Conservation (phyloP, 1,140 invertebrate genomes). For the Neodiprion lecontei region DNA sequence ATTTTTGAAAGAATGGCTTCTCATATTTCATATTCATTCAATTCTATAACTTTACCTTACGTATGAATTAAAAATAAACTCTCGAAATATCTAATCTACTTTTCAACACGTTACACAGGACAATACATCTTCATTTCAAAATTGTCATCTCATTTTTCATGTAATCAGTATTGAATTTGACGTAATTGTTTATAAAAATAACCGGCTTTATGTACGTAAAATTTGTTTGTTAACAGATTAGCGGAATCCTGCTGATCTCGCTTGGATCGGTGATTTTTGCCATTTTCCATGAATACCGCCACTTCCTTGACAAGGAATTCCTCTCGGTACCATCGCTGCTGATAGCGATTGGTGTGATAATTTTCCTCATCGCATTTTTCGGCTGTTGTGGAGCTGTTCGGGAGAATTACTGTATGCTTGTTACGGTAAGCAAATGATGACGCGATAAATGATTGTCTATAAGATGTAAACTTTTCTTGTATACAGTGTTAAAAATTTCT, state of each 20-base stretch:
- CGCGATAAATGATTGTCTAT: no score
- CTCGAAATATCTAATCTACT: no score
- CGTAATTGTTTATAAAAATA: not conserved
- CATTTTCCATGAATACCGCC: constrained; percentile 71
- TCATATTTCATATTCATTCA: no score
- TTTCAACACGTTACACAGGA: no score
- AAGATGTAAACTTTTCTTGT: no score
- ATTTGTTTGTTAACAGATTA: constrained; percentile 63
- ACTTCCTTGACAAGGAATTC: constrained; percentile 68
- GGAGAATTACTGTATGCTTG: constrained; percentile 83
- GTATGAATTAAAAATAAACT: no score
- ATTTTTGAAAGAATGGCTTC: no score
- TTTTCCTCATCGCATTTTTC: constrained; percentile 84
- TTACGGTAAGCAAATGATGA: constrained; percentile 66
- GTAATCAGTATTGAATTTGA: not conserved
- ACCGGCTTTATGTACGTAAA: not conserved
- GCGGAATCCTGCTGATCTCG: constrained; percentile 72
- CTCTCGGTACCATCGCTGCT: constrained; percentile 75
- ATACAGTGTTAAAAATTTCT: no score
- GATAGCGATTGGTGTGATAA: constrained; percentile 79
- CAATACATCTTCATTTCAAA: no score
- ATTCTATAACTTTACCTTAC: no score
- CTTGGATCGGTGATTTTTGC: constrained; percentile 71
- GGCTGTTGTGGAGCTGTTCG: constrained; percentile 87
- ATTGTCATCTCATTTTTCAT: no score